Conservation (phyloP, 1,140 invertebrate genomes). For the Coelopa frigida region DNA sequence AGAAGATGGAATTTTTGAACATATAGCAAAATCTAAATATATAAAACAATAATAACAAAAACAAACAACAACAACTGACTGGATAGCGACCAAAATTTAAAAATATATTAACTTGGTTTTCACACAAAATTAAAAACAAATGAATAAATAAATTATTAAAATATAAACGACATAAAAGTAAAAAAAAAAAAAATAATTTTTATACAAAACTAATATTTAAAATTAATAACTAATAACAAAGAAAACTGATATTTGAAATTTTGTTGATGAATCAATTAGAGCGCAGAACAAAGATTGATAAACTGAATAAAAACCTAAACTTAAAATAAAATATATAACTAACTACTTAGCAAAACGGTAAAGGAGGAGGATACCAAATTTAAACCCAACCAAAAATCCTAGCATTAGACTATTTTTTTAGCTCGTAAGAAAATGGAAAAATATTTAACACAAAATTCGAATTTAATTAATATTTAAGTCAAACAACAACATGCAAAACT, state of each 20-base stretch:
- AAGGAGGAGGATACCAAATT: too few species aligned
- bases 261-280: too few species aligned
- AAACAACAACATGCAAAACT: background rate
- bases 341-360: too few species aligned
- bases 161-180: slow-evolving; percentile 3
- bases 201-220: slow-evolving; percentile 2
- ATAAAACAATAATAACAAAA: slow-evolving; percentile 5
- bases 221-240: slow-evolving; percentile 1
- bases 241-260: background rate
- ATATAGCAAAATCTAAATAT: slow-evolving; percentile 1
- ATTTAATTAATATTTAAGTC: slow-evolving; percentile 34
- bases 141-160: slow-evolving; percentile 6
- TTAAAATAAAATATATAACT: too few species aligned
- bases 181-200: slow-evolving; percentile 6
- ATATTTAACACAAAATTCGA: slow-evolving; percentile 39
- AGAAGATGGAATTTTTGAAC: slow-evolving; percentile 5
- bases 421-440: slow-evolving; percentile 16
- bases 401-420: slow-evolving; percentile 8
- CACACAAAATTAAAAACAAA: slow-evolving; percentile 9
- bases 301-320: too few species aligned
- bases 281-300: background rate
- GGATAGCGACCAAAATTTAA: slow-evolving; percentile 12
- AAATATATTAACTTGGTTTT: slow-evolving; percentile 11
- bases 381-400: too few species aligned
- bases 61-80: slow-evolving; percentile 8